These are phyloP conservation scores for Propithecus coquereli DNA, from an alignment of 2,113 vertebrate species.

Conservation along the genomic window DNA sequence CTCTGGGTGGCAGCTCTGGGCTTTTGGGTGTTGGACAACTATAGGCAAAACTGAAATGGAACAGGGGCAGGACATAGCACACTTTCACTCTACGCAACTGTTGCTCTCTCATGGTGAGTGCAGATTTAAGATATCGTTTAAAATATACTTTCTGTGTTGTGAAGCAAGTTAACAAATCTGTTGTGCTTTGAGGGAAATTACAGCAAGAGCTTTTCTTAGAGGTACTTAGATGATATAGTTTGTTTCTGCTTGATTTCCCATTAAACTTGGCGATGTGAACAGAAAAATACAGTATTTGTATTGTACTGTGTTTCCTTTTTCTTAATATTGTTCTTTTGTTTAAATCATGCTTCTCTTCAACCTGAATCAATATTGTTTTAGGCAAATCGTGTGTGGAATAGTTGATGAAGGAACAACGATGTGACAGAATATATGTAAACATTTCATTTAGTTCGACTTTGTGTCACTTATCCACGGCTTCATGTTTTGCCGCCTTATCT, in stretches of 20 bases:
- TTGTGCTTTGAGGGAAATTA: not conserved
- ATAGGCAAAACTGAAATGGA: slow-evolving; percentile 82
- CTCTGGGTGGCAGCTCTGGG: slow-evolving; percentile 86
- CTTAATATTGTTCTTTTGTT: slow-evolving; percentile 63
- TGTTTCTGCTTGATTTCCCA: slow-evolving; percentile 66
- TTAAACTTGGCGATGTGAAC: slow-evolving; percentile 24
- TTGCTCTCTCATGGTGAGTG: slow-evolving; percentile 86
- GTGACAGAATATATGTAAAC: slow-evolving; percentile 61
- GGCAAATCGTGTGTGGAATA: slow-evolving; percentile 49
- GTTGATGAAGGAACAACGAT: not conserved
- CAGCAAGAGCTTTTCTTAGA: not conserved
- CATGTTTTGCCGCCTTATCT: slow-evolving; percentile 79
- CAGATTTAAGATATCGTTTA: slow-evolving; percentile 71
- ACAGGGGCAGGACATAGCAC: slow-evolving; percentile 81
- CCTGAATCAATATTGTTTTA: slow-evolving; percentile 66
- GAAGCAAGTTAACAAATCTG: slow-evolving; percentile 11
- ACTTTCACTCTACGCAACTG: slow-evolving; percentile 80
- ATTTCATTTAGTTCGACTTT: slow-evolving; percentile 73
- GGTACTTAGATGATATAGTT: slow-evolving; percentile 19
- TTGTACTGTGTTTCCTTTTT: not conserved
- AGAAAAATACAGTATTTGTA: slow-evolving; percentile 13
- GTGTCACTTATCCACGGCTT: slow-evolving; percentile 67
- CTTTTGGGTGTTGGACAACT: slow-evolving; percentile 83
- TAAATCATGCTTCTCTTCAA: slow-evolving; percentile 55
- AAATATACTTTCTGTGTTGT: slow-evolving; percentile 71